Conservation (phyloP, 37 sponge, comb jelly and placozoan genomes). For the Amphimedon queenslandica region DNA sequence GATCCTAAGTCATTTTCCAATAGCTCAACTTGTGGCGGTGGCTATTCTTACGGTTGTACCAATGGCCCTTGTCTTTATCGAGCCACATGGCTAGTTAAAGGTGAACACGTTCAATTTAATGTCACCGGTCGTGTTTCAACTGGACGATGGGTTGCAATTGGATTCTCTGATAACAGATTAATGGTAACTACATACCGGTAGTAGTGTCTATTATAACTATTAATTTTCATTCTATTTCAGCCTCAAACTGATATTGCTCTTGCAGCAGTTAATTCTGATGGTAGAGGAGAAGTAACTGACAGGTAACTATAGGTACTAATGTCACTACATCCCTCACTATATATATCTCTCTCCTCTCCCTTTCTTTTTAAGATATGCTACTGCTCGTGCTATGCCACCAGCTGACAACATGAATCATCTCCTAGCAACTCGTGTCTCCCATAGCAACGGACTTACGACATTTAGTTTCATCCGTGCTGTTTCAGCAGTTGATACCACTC, state of each 20-base stretch:
- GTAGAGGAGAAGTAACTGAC: slow-evolving; percentile 35
- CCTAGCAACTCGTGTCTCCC: background rate
- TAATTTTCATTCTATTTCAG: background rate
- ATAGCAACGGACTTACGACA: slow-evolving; percentile 18
- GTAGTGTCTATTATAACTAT: background rate
- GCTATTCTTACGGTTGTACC: background rate
- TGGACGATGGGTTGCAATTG: slow-evolving; percentile 38
- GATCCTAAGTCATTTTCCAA: background rate
- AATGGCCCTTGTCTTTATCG: background rate
- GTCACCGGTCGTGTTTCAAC: slow-evolving; percentile 12
- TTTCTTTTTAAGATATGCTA: background rate
- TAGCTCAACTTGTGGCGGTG: background rate
- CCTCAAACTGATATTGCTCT: slow-evolving; percentile 39
- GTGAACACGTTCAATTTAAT: slow-evolving; percentile 10
- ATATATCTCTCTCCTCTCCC: background rate
- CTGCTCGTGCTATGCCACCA: slow-evolving; percentile 14
- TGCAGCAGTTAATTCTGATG: slow-evolving; percentile 35
- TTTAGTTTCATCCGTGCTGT: slow-evolving; percentile 44
- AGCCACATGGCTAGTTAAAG: slow-evolving; percentile 15
- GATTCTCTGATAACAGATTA: slow-evolving; percentile 42
- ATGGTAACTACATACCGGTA: slow-evolving; percentile 23
- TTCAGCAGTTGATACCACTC: slow-evolving; percentile 2
- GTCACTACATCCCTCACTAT: background rate
- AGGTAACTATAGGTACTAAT: slow-evolving; percentile 12
- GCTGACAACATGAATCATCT: slow-evolving; percentile 38